Evolutionary conservation across 1,140 invertebrate species (phyloP), one percentile per base, ranked within the genome.

Genomic region (Phymorhynchus buccinoides): DNA sequence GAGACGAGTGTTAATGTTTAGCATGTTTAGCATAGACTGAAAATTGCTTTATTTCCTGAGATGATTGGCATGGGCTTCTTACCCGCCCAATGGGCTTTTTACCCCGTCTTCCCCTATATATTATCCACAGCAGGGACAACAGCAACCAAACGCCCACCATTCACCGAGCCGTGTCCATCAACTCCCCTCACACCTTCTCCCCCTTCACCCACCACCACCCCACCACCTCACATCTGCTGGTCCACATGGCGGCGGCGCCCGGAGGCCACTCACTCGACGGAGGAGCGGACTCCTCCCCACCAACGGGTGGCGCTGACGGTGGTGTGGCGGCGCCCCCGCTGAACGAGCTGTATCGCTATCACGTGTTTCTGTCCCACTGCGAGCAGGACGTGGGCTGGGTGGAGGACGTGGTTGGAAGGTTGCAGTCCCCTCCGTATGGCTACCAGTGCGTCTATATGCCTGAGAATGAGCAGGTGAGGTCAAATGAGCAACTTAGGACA

Each of bases 331-430:
- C 90, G 0, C 90, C 90, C 0, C 87, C 89, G 30, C 87, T 92
- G n/a, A 87, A 91, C 80, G 89, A 90, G 39, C 71, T 90, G 12
- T 91, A 91, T 83, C 81, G 90, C 42, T 91, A 90, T 84, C 91
- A 92, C 84, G 87, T 91, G 27, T 92, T 91, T 87, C 89, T 92
- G 83, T 90, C 90, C 0, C 90, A 92, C 87, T 89, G 89, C 71
- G 85, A 88, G 1, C 85, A 88, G 32, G 91, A 92, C 85, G 73
- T 87, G 37, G 85, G 80, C 9, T 92, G 91, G 91, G 90, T 91
- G 14, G 87, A 89, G 83, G 81, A 87, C n/a, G 87, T 89, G 16
- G 89, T 91, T 1, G 73, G 87, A 3, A 84, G 88, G 18, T 88
- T 92, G 14, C 87, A 91, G 83, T 84, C 87, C 1, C 86, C 88